These are phyloP conservation scores for Phyllostomus discolor DNA, from an alignment of 2,113 vertebrate genomes.

Conservation along the genomic window DNA sequence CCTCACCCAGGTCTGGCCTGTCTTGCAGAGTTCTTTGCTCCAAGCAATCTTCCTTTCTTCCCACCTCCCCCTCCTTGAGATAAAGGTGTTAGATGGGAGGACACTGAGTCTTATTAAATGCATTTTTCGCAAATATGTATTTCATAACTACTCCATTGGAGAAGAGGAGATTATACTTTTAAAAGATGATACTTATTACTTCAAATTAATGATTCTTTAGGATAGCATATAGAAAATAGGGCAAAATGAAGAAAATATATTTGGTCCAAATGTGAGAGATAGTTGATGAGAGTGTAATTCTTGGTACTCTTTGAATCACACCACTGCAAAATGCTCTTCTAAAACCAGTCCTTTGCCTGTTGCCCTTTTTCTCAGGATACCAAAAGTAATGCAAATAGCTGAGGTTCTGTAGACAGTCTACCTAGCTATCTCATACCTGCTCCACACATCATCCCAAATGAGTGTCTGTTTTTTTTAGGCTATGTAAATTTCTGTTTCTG, in stretches of 20 bases:
- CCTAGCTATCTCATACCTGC: background rate
- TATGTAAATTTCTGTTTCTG: background rate
- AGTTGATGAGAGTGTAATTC: background rate
- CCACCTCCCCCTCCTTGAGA: rapidly evolving
- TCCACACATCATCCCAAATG: background rate
- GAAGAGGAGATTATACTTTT: background rate
- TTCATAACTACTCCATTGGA: background rate
- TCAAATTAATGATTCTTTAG: background rate
- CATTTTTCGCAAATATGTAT: background rate
- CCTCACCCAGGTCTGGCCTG: background rate
- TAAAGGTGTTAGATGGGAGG: background rate
- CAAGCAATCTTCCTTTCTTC: background rate
- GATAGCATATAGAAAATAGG: background rate
- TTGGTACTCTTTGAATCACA: background rate
- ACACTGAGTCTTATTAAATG: background rate
- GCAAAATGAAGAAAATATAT: background rate
- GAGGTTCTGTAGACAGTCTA: background rate
- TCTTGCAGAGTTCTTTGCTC: too few relatives aligned
- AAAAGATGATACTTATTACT: background rate
- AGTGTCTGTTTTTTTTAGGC: slow-evolving; percentile 1
- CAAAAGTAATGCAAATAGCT: background rate
- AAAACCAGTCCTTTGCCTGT: background rate
- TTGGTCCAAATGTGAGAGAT: background rate
- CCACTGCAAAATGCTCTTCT: background rate
- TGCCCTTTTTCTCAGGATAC: background rate